Evolutionary conservation across 2,888 invertebrate genomes (phyloP), one percentile per base, ranked within the genome.

Genomic region (Erebia ligea): DNA sequence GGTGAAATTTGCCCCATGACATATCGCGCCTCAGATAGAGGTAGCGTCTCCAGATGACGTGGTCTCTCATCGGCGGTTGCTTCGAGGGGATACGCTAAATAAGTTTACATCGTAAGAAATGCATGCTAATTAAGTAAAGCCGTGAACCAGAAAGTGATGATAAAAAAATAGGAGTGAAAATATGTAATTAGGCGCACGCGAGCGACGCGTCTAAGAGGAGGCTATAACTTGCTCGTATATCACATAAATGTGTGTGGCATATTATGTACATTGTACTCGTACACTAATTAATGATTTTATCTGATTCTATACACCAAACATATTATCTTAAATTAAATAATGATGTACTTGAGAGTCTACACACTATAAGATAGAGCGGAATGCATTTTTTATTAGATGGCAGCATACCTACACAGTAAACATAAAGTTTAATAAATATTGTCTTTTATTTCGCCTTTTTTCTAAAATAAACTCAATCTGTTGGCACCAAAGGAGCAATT

Each of bases 61-160:
- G 0, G 34, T 34, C 6, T 34, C 34, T 6, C 34, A 6, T 34
- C 34, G 34, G 6, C 34, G 34, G 34, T 34, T 34, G 34, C 34
- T 34, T 34, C 34, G 6, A 34, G 34, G 34, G 34, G 34, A 34
- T 6, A 5, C 5, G 6, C 34, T 34, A 34, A 0, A 34, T 34
- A 34, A 34, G 34, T 34, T 34, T 34, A 34, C 34, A 34, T 34
- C 15, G 17, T n/a, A 52, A 17, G 9, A 19, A 54, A 19, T 19
- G 19, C 54, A 19, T 13, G n/a, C 15, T 34, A 58, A 19, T 21
- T 21, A 4, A 21, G 6, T 34, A n/a, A 10, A 19, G 50, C 21
- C 58, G n/a, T 34, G 40, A 59, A 59, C 59, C 59, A 59, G 59
- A 59, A 59, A 59, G 40, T 61, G 13, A 61, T 10, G 17, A 17